Conservation (phyloP, 2,113 vertebrate species). For the human region GRCh38 chr4:114874001-114874500, state of each 20-base stretch:
- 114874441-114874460: background rate
- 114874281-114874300: background rate
- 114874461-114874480: accelerated
- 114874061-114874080: too few species aligned
- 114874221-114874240: background rate
- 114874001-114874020: too few species aligned
- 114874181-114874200: background rate
- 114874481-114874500: background rate
- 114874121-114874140: background rate
- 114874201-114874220: background rate
- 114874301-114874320: background rate
- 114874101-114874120: background rate
- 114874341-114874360: background rate
- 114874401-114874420: background rate
- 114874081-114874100: too few species aligned
- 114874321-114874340: background rate
- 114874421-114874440: background rate
- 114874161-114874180: background rate
- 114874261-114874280: background rate
- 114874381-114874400: background rate
- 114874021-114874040: too few species aligned
- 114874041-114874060: too few species aligned
- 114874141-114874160: background rate
- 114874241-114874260: background rate
- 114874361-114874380: background rate